phyloP scores from a whole-genome alignment of 2,797 vertebrate genomes.

The Ambastaia sidthimunki region DNA sequence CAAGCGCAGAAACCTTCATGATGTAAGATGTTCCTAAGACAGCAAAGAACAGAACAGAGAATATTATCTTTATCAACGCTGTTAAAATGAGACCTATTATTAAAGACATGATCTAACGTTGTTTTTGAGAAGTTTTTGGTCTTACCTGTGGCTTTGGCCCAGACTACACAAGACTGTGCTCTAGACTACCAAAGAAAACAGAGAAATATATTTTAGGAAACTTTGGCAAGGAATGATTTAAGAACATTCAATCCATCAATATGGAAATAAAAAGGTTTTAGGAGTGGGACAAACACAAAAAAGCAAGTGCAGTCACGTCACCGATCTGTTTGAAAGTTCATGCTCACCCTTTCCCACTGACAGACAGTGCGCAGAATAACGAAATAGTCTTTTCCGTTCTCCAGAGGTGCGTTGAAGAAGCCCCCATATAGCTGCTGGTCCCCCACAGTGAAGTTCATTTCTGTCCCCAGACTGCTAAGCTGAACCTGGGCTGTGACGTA shows the following conservation, averaged over 20 bases:
- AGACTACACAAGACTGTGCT: conserved; percentile 76
- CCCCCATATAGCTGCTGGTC: conserved; percentile 85
- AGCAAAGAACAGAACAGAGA: background rate
- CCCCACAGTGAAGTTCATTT: conserved; percentile 83
- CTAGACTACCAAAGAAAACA: conserved; percentile 63
- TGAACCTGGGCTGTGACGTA: conserved; percentile 85
- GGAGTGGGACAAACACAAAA: too few species aligned
- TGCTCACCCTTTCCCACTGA: conserved; percentile 87
- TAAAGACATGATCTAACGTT: background rate
- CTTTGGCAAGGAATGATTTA: background rate
- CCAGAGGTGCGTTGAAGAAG: conserved; percentile 88
- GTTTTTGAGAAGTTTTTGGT: background rate
- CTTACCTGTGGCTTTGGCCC: conserved; percentile 78
- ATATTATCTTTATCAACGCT: background rate
- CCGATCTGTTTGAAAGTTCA: background rate
- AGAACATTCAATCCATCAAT: background rate
- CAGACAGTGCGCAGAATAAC: conserved; percentile 86
- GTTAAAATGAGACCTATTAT: background rate
- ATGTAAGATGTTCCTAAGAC: conserved; percentile 70
- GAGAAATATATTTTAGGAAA: conserved; percentile 25
- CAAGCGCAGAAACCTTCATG: conserved; percentile 67
- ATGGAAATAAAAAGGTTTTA: background rate
- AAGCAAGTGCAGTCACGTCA: too few species aligned
- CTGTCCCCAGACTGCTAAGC: conserved; percentile 73
- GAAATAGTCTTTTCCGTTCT: conserved; percentile 83